A percentile compares a stretch with the other conserved stretches of the same genome.
Evolutionary conservation across 2,888 invertebrate genomes (phyloP).

Genomic region (Troglohyphantes excavatus): DNA sequence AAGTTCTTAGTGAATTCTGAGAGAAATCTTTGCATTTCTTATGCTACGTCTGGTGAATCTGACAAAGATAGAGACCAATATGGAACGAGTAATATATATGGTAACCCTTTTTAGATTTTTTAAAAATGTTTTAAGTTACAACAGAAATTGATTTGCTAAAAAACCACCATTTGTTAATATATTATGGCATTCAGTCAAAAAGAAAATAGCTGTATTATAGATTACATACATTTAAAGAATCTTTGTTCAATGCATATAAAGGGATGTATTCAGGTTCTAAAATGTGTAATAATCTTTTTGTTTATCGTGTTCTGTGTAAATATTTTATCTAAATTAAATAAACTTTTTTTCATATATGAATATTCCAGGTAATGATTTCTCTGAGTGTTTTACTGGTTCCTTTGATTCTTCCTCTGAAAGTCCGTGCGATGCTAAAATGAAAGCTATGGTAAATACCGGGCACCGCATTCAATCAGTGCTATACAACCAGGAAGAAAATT

Average conservation of each 20-base stretch:
- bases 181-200: too few species aligned
- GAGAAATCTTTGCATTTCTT: slow-evolving; percentile 54
- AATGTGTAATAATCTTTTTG: too few species aligned
- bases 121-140: too few species aligned
- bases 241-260: too few species aligned
- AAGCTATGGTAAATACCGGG: slow-evolving; percentile 34
- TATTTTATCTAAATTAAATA: too few species aligned
- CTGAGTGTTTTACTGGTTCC: slow-evolving; percentile 6
- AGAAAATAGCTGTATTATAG: too few species aligned
- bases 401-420: slow-evolving; percentile 21
- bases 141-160: too few species aligned
- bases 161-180: too few species aligned
- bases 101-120: not conserved
- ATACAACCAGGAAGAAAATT: slow-evolving; percentile 64
- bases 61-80: not conserved
- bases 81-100: not conserved
- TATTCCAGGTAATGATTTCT: slow-evolving; percentile 1
- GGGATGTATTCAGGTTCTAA: too few species aligned
- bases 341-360: not conserved
- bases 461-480: slow-evolving; percentile 62
- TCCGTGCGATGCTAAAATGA: slow-evolving; percentile 40
- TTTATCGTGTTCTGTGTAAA: too few species aligned
- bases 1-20: slow-evolving; percentile 50
- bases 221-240: too few species aligned
- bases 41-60: not conserved